Evolutionary conservation across 2,888 invertebrate genomes (phyloP), one percentile per base, ranked within the genome.

Genomic region (Philereme transversata): DNA sequence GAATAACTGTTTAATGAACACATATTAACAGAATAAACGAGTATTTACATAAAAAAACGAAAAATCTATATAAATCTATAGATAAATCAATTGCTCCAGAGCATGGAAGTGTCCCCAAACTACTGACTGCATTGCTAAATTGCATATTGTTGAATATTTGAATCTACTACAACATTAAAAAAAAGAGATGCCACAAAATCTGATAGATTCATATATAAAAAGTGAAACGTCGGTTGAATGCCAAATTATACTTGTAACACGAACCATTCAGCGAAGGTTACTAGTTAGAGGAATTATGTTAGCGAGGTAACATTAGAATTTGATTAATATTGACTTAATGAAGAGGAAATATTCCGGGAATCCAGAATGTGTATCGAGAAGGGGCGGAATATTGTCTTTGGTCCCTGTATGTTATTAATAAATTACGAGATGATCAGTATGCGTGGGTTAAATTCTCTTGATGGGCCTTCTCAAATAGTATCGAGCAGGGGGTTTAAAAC

Each of bases 291-390:
- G 41, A 60, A 57, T 53, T 54, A 57, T 40, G 50, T 56, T 60
- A 40, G 43, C 51, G 38, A 47, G 41, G 45, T 46, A 38, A 52
- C 45, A 47, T 43, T 41, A 40, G 44, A 54, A 43, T 60, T 60
- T 62, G 52, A 57, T 57, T 51, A 52, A 60, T 62, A 60, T 57
- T 62, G 33, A 61, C 61, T 36, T 51, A 45, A 57, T 45, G 57
- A 57, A 45, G 43, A 4, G 55, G 7, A 58, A 45, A 48, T 48
- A 48, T 47, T 60, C 41, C 22, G 22, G 7, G 55, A 47, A 57
- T 49, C 34, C 51, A 38, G 45, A 22, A 22, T 45, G 9, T 51
- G 40, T 46, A 47, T 56, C 10, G 36, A 51, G 48, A 44, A 47
- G 11, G 38, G 36, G 38, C 50, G 47, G 46, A 5, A 47, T 57